Percentiles rank a stretch among this genome's conserved stretches.
These are phyloP conservation scores for Pipra filicauda DNA, from an alignment of 2,113 vertebrate species.

Conservation along the genomic window DNA sequence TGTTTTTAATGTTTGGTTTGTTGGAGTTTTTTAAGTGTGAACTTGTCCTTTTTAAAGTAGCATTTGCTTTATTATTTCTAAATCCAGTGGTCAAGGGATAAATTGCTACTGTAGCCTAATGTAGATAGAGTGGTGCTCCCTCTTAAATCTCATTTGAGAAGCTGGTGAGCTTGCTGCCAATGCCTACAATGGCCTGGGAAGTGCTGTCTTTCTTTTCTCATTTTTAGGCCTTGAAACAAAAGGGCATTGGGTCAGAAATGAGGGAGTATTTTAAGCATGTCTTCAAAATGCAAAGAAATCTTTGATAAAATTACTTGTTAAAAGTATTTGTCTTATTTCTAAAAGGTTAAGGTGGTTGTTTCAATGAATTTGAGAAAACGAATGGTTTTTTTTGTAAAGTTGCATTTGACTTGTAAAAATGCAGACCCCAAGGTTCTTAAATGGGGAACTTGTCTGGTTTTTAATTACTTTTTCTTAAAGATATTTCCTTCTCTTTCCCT, in stretches of 20 bases:
- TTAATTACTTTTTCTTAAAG: slow-evolving; percentile 15
- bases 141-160: not conserved
- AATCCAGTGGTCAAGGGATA: not conserved
- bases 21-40: not conserved
- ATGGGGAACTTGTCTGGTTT: not conserved
- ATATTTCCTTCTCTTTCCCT: not conserved
- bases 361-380: slow-evolving; percentile 9
- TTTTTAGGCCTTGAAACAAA: slow-evolving; percentile 22
- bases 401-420: slow-evolving; percentile 37
- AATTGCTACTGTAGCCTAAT: slow-evolving; percentile 19
- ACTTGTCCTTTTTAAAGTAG: slow-evolving; percentile 21
- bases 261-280: slow-evolving; percentile 22
- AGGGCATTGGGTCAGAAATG: not conserved
- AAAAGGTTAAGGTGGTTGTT: slow-evolving; percentile 14
- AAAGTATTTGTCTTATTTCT: slow-evolving; percentile 35
- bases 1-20: not conserved
- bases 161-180: slow-evolving; percentile 38
- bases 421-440: not conserved
- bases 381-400: slow-evolving; percentile 39
- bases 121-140: not conserved
- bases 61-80: slow-evolving; percentile 17
- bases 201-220: not conserved
- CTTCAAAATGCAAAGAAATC: slow-evolving; percentile 45
- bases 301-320: not conserved
- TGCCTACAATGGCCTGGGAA: slow-evolving; percentile 8